These are phyloP conservation scores for Ageneiosus marmoratus DNA, from an alignment of 2,113 vertebrate species.

Conservation along the genomic window DNA sequence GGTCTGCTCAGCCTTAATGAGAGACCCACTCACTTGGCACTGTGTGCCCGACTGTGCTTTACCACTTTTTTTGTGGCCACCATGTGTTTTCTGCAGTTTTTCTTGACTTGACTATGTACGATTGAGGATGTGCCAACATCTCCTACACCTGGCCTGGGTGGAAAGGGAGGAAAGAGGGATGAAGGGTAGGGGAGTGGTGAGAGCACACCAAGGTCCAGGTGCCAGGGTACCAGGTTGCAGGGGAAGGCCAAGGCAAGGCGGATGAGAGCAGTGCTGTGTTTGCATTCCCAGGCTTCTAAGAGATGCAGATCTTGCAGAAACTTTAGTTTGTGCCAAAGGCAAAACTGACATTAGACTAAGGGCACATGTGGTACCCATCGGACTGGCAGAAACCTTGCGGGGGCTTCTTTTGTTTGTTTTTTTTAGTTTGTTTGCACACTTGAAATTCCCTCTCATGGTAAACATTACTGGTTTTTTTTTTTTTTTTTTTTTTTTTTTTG, in stretches of 20 bases:
- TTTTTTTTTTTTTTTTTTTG: conserved; percentile 31
- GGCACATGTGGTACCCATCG: conserved; percentile 18
- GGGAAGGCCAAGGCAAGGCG: conserved; percentile 66
- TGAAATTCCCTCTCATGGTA: conserved; percentile 29
- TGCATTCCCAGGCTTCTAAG: conserved; percentile 75
- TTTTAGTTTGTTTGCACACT: conserved; percentile 44
- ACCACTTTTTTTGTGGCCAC: conserved; percentile 16
- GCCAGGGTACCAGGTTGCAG: conserved; percentile 62
- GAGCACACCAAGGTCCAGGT: conserved; percentile 67
- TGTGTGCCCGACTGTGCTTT: conserved; percentile 17
- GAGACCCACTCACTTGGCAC: conserved; percentile 52
- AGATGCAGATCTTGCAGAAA: conserved; percentile 36
- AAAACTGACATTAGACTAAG: conserved; percentile 15
- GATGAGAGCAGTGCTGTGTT: conserved; percentile 72
- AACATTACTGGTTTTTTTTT: conserved; percentile 34
- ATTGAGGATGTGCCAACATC: conserved; percentile 63
- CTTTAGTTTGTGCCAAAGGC: conserved; percentile 21
- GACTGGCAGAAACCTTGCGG: not conserved
- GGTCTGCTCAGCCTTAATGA: conserved; percentile 57
- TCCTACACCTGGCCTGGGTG: conserved; percentile 66
- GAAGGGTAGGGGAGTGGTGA: conserved; percentile 40
- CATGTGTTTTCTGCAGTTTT: conserved; percentile 8
- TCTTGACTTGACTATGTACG: conserved; percentile 19
- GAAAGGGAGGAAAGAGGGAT: conserved; percentile 5
- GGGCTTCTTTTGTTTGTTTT: conserved; percentile 29